A percentile compares a stretch with the other conserved stretches of the same genome.
Conservation (phyloP, 2,113 vertebrate species). For the Penelope pileata region DNA sequence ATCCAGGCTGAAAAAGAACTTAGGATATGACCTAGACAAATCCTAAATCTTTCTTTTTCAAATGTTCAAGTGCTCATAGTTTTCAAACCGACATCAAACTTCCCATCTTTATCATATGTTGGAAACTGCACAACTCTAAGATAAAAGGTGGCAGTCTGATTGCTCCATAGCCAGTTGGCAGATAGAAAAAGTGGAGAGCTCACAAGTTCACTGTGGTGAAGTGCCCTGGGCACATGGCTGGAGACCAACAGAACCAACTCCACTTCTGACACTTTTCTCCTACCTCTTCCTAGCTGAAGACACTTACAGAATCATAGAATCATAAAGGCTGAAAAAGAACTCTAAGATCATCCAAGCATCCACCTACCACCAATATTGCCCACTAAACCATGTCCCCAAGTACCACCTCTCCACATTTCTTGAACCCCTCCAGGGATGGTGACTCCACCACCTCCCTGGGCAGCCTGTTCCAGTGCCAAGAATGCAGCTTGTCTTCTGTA, state of each 20-base stretch:
- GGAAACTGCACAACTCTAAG: neutral
- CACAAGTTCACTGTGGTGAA: fast-evolving
- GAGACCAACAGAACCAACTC: neutral
- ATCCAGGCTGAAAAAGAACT: neutral
- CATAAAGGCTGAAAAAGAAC: too few species aligned
- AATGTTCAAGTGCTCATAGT: neutral
- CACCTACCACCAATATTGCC: too few species aligned
- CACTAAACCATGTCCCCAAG: too few species aligned
- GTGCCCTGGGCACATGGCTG: fast-evolving
- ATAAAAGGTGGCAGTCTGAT: fast-evolving
- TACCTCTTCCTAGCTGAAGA: neutral
- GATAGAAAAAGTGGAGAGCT: neutral
- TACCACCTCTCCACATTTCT: too few species aligned
- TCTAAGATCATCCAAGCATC: too few species aligned
- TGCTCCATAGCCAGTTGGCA: neutral
- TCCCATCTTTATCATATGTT: neutral
- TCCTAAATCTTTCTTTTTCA: neutral
- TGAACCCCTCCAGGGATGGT: too few species aligned
- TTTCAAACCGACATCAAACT: neutral
- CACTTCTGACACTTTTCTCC: neutral
- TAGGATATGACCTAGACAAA: neutral
- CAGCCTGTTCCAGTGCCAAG: too few species aligned
- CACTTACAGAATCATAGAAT: too few species aligned
- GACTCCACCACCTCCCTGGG: too few species aligned
- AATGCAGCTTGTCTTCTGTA: neutral